phyloP scores from a whole-genome alignment of 2,888 invertebrate species.

The Spatulosminthurus flaviceps region DNA sequence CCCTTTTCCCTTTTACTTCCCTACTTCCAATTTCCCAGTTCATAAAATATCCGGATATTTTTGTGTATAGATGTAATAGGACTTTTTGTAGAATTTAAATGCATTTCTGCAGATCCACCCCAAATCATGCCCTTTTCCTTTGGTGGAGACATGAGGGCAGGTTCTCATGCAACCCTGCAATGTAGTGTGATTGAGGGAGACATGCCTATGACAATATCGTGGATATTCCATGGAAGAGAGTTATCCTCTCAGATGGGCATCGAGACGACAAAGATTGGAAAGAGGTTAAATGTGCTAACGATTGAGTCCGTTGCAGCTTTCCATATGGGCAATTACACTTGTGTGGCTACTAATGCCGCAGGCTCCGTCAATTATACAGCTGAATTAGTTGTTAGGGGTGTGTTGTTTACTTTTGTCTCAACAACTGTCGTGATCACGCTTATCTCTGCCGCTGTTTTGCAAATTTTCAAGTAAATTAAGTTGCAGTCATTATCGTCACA shows the following conservation, averaged over 20 bases:
- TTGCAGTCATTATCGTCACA: neutral
- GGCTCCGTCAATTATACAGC: constrained; percentile 65
- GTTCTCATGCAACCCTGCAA: constrained; percentile 63
- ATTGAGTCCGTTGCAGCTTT: constrained; percentile 67
- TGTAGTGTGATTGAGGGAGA: constrained; percentile 65
- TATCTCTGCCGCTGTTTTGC: neutral
- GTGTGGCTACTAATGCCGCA: constrained; percentile 65
- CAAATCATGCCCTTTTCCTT: constrained; percentile 64
- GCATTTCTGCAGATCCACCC: constrained; percentile 55
- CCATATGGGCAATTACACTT: constrained; percentile 76
- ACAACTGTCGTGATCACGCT: neutral
- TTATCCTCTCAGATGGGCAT: constrained; percentile 54
- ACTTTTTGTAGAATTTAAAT: no score
- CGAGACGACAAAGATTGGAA: constrained; percentile 69
- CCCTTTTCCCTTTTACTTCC: no score
- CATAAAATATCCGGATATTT: neutral
- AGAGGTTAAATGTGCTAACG: constrained; percentile 72
- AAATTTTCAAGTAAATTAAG: no score
- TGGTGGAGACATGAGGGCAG: constrained; percentile 64
- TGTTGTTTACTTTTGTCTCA: neutral
- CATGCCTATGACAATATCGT: constrained; percentile 65
- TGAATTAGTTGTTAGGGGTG: constrained; percentile 61
- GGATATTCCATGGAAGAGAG: constrained; percentile 66
- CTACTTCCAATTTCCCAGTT: no score
- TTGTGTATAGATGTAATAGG: no score